A percentile compares a stretch with the other conserved stretches of the same genome.
Conservation (phyloP, 2,888 invertebrate species). For the Drosophila melanosoma region DNA sequence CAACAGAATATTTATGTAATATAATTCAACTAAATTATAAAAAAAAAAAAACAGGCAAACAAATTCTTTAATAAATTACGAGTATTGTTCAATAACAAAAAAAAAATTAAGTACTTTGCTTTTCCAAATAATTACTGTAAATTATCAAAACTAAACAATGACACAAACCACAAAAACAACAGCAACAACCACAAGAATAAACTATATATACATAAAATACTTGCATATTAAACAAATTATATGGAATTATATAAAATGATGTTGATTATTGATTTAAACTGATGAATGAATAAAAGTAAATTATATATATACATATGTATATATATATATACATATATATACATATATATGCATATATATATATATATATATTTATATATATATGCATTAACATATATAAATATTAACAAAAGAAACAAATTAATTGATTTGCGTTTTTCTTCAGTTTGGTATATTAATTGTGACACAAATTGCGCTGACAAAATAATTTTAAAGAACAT, state of each 20-base stretch:
- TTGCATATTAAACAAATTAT: constrained; percentile 79
- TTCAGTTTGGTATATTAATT: constrained; percentile 59
- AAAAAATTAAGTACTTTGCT: constrained; percentile 63
- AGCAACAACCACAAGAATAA: constrained; percentile 60
- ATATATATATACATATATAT: constrained; percentile 58
- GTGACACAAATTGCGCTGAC: constrained; percentile 43
- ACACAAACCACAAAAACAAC: constrained; percentile 61
- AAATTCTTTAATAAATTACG: constrained; percentile 55
- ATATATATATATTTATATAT: constrained; percentile 55
- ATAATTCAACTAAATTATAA: constrained; percentile 76
- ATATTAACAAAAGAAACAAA: constrained; percentile 57
- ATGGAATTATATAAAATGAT: constrained; percentile 78
- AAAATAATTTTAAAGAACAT: constrained; percentile 23
- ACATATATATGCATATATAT: constrained; percentile 49
- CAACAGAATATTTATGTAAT: constrained; percentile 73
- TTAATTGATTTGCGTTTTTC: constrained; percentile 58
- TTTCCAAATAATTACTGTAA: constrained; percentile 74
- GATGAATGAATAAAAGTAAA: constrained; percentile 69
- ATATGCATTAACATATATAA: constrained; percentile 58
- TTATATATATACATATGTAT: constrained; percentile 29
- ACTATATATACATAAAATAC: constrained; percentile 67
- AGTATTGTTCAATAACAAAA: constrained; percentile 67
- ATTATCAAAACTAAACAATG: constrained; percentile 54
- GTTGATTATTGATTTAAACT: constrained; percentile 81
- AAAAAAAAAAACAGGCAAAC: constrained; percentile 44